Evolutionary conservation across 1,140 invertebrate genomes (phyloP).

Genomic region (Drosophila seguyi): DNA sequence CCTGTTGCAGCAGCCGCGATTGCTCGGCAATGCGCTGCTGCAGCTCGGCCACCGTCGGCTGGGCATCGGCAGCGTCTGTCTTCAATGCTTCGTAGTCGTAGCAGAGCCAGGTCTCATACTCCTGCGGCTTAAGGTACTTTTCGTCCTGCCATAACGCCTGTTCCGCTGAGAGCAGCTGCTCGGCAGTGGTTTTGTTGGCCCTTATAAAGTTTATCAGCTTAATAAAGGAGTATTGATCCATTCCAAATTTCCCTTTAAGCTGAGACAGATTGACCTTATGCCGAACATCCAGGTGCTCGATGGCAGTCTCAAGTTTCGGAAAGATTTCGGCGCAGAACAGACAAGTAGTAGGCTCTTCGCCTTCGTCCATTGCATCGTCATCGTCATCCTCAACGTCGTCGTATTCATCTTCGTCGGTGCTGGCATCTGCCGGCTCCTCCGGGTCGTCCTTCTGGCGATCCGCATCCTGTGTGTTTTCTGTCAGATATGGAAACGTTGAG

Average conservation of each 20-base stretch:
- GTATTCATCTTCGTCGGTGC: conserved; percentile 65
- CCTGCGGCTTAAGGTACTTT: conserved; percentile 91
- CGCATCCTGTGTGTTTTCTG: conserved; percentile 12
- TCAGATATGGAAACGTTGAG: background rate
- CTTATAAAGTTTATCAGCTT: conserved; percentile 95
- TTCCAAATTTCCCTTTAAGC: conserved; percentile 89
- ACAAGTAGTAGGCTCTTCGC: conserved; percentile 78
- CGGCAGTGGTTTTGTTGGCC: conserved; percentile 87
- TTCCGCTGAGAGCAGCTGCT: conserved; percentile 86
- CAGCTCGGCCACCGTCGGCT: conserved; percentile 30
- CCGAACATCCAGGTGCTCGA: conserved; percentile 86
- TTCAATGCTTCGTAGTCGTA: conserved; percentile 86
- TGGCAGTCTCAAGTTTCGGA: conserved; percentile 86
- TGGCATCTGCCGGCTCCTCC: conserved; percentile 14
- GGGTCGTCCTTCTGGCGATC: conserved; percentile 7
- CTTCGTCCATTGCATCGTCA: conserved; percentile 59
- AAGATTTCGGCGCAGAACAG: conserved; percentile 87
- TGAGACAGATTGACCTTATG: conserved; percentile 91
- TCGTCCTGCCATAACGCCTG: conserved; percentile 90
- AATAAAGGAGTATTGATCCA: conserved; percentile 95
- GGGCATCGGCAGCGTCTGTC: background rate
- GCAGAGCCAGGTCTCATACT: conserved; percentile 94
- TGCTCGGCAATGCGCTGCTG: conserved; percentile 53
- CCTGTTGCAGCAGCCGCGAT: conserved; percentile 86
- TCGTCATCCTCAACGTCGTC: conserved; percentile 65